Evolutionary conservation across 2,797 vertebrate species (phyloP).

Genomic region (Pogoniulus pusillus): DNA sequence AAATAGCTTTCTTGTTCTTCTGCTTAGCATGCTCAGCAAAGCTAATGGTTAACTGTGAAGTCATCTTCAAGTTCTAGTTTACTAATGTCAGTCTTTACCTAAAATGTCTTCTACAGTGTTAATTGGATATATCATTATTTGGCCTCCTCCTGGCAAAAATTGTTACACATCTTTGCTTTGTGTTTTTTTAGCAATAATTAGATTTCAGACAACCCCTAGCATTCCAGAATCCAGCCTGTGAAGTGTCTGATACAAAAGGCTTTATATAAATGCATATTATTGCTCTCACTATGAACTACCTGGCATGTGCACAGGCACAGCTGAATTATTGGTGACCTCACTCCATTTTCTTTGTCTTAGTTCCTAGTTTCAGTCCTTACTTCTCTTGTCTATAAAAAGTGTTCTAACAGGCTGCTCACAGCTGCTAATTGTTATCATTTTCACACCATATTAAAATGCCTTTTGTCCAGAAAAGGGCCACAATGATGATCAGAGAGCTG

Average conservation of each 20-base stretch:
- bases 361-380: neutral
- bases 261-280: neutral
- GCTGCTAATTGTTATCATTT: neutral
- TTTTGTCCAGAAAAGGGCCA: too few species aligned
- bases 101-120: conserved; percentile 4
- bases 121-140: conserved; percentile 16
- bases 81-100: conserved; percentile 3
- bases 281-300: neutral
- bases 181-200: neutral
- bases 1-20: neutral
- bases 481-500: too few species aligned
- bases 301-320: neutral
- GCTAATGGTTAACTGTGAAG: neutral
- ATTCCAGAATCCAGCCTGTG: neutral
- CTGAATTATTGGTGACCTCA: neutral
- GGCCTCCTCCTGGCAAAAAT: neutral
- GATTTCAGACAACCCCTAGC: neutral
- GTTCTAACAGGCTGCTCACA: neutral
- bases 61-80: conserved; percentile 4
- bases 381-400: neutral
- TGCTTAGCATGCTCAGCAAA: neutral
- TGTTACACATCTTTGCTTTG: neutral
- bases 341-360: neutral
- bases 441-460: neutral
- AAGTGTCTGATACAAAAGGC: neutral